Evolutionary conservation across 2,888 invertebrate genomes (phyloP).

Genomic region (Drosophila engyochracea): DNA sequence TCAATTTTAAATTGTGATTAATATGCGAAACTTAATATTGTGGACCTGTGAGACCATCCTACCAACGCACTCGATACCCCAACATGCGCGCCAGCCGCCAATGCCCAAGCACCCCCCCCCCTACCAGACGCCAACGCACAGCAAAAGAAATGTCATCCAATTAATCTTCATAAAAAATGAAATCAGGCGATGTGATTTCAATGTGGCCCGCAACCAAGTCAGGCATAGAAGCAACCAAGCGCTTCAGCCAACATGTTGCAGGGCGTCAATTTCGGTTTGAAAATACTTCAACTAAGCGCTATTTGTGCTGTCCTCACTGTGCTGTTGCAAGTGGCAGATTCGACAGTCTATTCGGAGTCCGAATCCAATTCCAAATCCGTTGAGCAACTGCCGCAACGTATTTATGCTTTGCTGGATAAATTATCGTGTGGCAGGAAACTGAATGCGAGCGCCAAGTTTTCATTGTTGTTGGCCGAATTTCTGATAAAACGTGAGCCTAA

Average conservation of each 20-base stretch:
- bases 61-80: slow-evolving; percentile 47
- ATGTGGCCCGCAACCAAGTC: slow-evolving; percentile 28
- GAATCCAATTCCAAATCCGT: slow-evolving; percentile 15
- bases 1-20: slow-evolving; percentile 76
- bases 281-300: slow-evolving; percentile 47
- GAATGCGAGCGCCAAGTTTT: slow-evolving; percentile 73
- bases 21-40: slow-evolving; percentile 70
- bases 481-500: slow-evolving; percentile 82
- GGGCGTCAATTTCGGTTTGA: slow-evolving; percentile 49
- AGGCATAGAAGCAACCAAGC: slow-evolving; percentile 53
- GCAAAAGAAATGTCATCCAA: slow-evolving; percentile 70
- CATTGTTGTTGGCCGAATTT: slow-evolving; percentile 73
- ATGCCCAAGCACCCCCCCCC: slow-evolving; percentile 1
- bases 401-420: slow-evolving; percentile 63
- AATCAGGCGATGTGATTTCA: slow-evolving; percentile 74
- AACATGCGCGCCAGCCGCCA: slow-evolving; percentile 8
- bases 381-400: slow-evolving; percentile 60
- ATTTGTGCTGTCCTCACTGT: slow-evolving; percentile 30
- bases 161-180: slow-evolving; percentile 78
- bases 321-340: slow-evolving; percentile 13
- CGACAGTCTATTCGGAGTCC: slow-evolving; percentile 4
- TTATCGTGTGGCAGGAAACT: slow-evolving; percentile 60
- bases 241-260: slow-evolving; percentile 69
- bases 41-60: slow-evolving; percentile 46
- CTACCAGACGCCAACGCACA: slow-evolving; percentile 8